Base-by-base conservation (phyloP, 1,140 invertebrate genomes). In the Drosophila eugracilis region DNA sequence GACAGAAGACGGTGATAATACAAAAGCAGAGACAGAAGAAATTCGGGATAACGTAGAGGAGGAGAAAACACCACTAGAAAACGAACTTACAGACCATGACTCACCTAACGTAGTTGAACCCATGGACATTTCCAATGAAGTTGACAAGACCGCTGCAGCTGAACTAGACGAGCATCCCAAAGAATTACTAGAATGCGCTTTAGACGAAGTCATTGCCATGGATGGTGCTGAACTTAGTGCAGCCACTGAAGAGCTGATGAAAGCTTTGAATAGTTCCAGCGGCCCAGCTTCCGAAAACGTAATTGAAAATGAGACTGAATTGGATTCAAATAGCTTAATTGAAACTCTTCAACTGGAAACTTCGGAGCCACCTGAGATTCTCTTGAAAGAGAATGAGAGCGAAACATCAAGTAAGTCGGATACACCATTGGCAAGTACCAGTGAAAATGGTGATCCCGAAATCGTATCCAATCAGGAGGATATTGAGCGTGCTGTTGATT, bases 181-280 rank as follows among this genome's bases (percentile, higher is more conserved):
- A 7, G 62, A 66, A 32, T 14, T 52, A 7, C 47, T 52, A 2
- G 44, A 66, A 2, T 50, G 36, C 17, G 45, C 9, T 5, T n/a
- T 67, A 12, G 63, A 44, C 30, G 62, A 69, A 2, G 47, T 34
- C 6, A 44, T 44, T 7, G 22, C 21, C 10, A 52, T 69, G 62
- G 65, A 67, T 17, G 65, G 45, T 10, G 53, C 44, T 12, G 65
- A 67, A 10, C 45, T 69, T 0, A 14, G 10, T 9, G 48, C n/a
- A 4, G 47, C 28, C 6, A 65, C 60, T 1, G 57, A 65, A 12
- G 60, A 65, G 24, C 30, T 65, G 2, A 65, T 65, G 17, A 62
- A 63, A 5, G 39, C 30, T 0, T 39, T 65, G 10, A 19, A 9
- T 6, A 26, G 32, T 15, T n/a, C 34, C 10, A 17, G 44, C n/a